Percentiles rank a stretch among this genome's conserved stretches.
Conservation (phyloP, 2,888 invertebrate genomes). For the Cosmopolites sordidus region DNA sequence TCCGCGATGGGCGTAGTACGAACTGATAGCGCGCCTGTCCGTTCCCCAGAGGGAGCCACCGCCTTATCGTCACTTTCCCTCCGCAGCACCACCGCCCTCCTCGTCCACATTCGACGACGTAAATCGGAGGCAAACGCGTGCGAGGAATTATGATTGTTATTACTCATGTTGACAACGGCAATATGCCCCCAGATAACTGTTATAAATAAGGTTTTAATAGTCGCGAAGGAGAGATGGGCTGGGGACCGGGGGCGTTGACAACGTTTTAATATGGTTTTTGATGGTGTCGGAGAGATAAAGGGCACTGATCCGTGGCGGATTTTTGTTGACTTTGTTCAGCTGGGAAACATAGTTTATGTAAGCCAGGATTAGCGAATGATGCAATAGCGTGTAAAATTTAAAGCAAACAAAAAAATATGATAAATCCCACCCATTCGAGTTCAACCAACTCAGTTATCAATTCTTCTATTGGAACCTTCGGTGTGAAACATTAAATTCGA, state of each 20-base stretch:
- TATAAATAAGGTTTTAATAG: constrained; percentile 38
- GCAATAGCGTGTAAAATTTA: too few species aligned
- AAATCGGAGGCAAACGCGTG: constrained; percentile 37
- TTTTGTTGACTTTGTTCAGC: too few species aligned
- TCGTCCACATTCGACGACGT: constrained; percentile 32
- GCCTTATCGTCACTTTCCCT: constrained; percentile 16
- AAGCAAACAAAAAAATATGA: too few species aligned
- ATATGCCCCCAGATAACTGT: constrained; percentile 37
- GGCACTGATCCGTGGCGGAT: too few species aligned
- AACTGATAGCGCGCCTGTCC: constrained; percentile 12
- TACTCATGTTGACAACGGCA: constrained; percentile 38
- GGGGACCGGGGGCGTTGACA: neutral
- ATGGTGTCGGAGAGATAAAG: too few species aligned
- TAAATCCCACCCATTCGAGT: too few species aligned
- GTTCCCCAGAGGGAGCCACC: constrained; percentile 12
- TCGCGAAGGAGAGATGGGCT: neutral
- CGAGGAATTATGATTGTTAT: constrained; percentile 43
- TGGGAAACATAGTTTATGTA: too few species aligned
- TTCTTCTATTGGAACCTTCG: too few species aligned
- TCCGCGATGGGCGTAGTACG: constrained; percentile 44
- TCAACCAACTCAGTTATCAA: too few species aligned
- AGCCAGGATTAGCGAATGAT: too few species aligned
- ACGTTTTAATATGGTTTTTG: neutral
- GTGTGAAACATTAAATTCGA: too few species aligned
- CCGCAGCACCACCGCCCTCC: constrained; percentile 3